phyloP scores from a whole-genome alignment of 2,888 invertebrate species.

The Drosophila acutilabella region DNA sequence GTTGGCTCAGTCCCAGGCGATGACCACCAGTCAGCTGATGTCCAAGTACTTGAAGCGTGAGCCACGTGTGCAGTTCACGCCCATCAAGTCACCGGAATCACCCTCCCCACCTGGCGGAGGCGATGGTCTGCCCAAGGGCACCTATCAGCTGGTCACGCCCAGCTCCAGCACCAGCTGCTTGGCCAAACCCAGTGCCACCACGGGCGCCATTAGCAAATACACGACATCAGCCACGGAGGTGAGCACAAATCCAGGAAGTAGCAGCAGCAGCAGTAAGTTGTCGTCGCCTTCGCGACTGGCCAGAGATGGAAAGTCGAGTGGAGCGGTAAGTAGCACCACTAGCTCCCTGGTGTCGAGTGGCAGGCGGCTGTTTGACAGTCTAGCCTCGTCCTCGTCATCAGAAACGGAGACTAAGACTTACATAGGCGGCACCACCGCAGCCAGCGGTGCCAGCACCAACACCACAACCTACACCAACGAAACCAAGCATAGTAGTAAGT shows the following conservation, averaged over 20 bases:
- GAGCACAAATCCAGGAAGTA: slow-evolving; percentile 55
- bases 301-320: slow-evolving; percentile 56
- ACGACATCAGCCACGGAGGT: slow-evolving; percentile 62
- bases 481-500: slow-evolving; percentile 78
- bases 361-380: slow-evolving; percentile 81
- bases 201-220: slow-evolving; percentile 78
- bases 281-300: slow-evolving; percentile 81
- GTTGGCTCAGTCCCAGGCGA: slow-evolving; percentile 84
- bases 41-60: slow-evolving; percentile 84
- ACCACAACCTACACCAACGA: slow-evolving; percentile 81
- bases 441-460: slow-evolving; percentile 69
- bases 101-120: slow-evolving; percentile 82
- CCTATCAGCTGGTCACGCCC: slow-evolving; percentile 80
- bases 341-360: slow-evolving; percentile 80
- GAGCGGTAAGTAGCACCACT: slow-evolving; percentile 63
- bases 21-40: slow-evolving; percentile 84
- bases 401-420: slow-evolving; percentile 76
- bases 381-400: slow-evolving; percentile 78
- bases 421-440: slow-evolving; percentile 67
- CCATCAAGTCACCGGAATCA: slow-evolving; percentile 83
- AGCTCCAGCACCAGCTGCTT: slow-evolving; percentile 46
- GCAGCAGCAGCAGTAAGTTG: slow-evolving; percentile 68
- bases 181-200: slow-evolving; percentile 62
- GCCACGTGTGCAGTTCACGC: slow-evolving; percentile 84
- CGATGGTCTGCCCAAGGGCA: slow-evolving; percentile 82